A percentile compares a stretch with the other conserved stretches of the same genome.
Evolutionary conservation across 2,113 vertebrate genomes (phyloP).

Genomic region (Callipepla squamata): DNA sequence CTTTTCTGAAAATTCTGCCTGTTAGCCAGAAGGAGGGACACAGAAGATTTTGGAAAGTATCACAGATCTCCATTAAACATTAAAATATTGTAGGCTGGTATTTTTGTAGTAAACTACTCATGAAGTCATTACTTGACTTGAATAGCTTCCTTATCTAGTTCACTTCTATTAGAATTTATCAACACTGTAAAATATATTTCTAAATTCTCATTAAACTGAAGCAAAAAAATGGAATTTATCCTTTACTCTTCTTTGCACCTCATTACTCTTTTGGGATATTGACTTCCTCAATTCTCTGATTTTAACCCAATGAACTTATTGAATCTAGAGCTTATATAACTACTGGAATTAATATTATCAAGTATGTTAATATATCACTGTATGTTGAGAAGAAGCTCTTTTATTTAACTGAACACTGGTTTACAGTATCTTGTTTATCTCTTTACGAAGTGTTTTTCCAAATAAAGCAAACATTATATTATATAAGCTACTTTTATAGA

Average conservation of each 20-base stretch:
- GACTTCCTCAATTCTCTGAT: not conserved
- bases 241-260: not conserved
- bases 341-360: not conserved
- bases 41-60: not conserved
- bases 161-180: not conserved
- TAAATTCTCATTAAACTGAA: not conserved
- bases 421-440: not conserved
- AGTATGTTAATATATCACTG: too few relatives aligned
- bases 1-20: not conserved
- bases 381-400: not conserved
- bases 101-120: not conserved
- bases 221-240: not conserved
- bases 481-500: constrained; percentile 49
- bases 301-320: not conserved
- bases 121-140: not conserved
- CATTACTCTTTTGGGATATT: not conserved
- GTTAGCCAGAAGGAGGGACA: not conserved
- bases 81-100: not conserved
- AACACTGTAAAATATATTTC: not conserved
- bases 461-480: not conserved
- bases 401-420: not conserved
- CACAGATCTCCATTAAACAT: not conserved
- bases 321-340: not conserved
- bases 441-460: not conserved
- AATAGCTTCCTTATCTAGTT: not conserved